Evolutionary conservation across 2,888 invertebrate genomes (phyloP), one percentile per base, ranked within the genome.

Genomic region (Microctonus aethiopoides): DNA sequence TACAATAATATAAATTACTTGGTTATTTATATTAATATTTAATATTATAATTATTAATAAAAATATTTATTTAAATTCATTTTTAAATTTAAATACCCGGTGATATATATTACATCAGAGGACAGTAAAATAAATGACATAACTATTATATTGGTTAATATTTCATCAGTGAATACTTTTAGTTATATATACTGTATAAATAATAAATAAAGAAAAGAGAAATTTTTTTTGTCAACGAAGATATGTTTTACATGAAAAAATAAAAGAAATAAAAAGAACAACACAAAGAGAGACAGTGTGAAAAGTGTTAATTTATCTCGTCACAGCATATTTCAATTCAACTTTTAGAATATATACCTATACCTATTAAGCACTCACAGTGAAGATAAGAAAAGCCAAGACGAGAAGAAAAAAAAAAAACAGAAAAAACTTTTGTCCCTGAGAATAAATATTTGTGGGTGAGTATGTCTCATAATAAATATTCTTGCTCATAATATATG

Each of bases 341-440:
- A 39, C 39, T 13, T 39, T 39, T n/a, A 39, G n/a, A 32, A 39
- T n/a, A 39, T 3, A 39, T 16, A 1, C 46, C n/a, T n/a, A n/a
- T n/a, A 16, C 9, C 46, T 46, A 46, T 46, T 46, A 46, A 16
- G 46, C 16, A 46, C 5, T 41, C 4, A 3, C 4, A 3, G n/a
- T 26, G 32, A 34, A 16, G 16, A 32, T 32, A 57, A 57, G 16
- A 29, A 32, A n/a, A 57, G 32, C 3, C 46, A 41, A 41, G n/a
- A 41, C n/a, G 5, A 16, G 46, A 52, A 36, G 34, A 34, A 7
- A 64, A 22, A 51, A 56, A 26, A 20, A 16, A 39, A 32, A 32
- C n/a, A 63, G 34, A 65, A 65, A 54, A 65, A 20, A 65, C n/a
- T 56, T 65, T 20, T 65, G 32, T 26, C 39, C 65, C 54, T 46